Percentiles rank a stretch among this genome's conserved stretches.
These are phyloP conservation scores for Eutolmus rufibarbis DNA, from an alignment of 2,888 invertebrate species.

Conservation along the genomic window DNA sequence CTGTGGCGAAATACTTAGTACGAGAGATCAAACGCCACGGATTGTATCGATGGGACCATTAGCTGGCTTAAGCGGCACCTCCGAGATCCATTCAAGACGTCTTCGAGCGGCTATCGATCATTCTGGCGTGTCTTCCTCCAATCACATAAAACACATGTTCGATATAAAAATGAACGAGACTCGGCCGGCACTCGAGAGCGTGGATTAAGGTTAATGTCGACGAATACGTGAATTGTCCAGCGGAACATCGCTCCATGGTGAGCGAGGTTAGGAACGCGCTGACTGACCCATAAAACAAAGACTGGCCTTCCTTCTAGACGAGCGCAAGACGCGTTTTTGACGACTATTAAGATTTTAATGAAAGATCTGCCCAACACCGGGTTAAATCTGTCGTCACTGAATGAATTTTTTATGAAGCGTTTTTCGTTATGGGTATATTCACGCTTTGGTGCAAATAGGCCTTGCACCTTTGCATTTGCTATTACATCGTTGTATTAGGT, in stretches of 20 bases:
- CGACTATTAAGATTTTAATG: not conserved
- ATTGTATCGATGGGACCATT: no score
- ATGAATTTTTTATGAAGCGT: no score
- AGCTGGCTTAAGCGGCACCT: not conserved
- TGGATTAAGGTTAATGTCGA: conserved; percentile 24
- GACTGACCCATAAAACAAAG: not conserved
- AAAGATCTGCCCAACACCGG: not conserved
- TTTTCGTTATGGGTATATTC: no score
- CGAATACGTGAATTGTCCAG: not conserved
- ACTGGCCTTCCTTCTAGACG: not conserved
- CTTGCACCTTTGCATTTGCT: no score
- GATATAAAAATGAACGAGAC: not conserved
- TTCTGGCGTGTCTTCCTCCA: not conserved
- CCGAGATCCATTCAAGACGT: not conserved
- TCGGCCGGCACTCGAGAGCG: not conserved
- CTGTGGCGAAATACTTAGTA: not conserved
- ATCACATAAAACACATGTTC: not conserved
- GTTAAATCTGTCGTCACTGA: not conserved
- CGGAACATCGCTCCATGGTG: not conserved
- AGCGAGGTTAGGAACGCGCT: not conserved
- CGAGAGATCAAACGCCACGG: not conserved
- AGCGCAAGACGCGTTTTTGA: not conserved
- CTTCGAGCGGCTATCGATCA: not conserved
- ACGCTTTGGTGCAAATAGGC: no score
- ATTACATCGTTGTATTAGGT: no score